Base-by-base conservation (phyloP, 2,888 invertebrate species). In the Patella ulyssiponensis region DNA sequence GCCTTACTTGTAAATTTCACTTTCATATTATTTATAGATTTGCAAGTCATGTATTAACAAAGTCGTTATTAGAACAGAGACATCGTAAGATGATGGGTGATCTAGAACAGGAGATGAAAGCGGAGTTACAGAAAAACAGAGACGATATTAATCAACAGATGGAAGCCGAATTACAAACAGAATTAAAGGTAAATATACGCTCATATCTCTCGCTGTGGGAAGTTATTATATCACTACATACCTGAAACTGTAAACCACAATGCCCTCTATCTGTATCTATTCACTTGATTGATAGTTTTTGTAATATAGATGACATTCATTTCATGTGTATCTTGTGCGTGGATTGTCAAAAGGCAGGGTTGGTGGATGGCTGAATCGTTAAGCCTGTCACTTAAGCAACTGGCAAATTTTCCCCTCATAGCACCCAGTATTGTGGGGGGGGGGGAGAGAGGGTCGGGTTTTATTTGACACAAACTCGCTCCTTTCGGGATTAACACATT, bases 71-170 rank as follows among this genome's bases (percentile, higher is more conserved):
- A 81, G 88, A 90, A 51, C 88, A 89, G 79, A 77, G 87, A 44
- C 90, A 90, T 83, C 86, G 85, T 79, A 85, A 84, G 79, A 87
- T 88, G 3, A 84, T 88, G 86, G 81, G 84, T 20, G 86, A 89
- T 17, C 83, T 91, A 27, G 88, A 90, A 77, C 76, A 81, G 33
- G 90, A 91, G 77, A 89, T 90, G 89, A 82, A 87, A 70, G 77
- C 86, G 3, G 90, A 90, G 77, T 79, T 90, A 75, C 87, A 89
- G 81, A 86, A 85, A 76, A 84, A 86, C 77, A 86, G 85, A 74
- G 89, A 89, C 64, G 83, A 87, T n/a, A 85, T 91, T 20, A 90
- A 91, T 79, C 73, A 75, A 9, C 86, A 89, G 58, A 82, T 90
- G 69, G 88, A 90, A 80, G 69, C 73, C 1, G 88, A 89, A n/a